A percentile compares a stretch with the other conserved stretches of the same genome.
phyloP scores from a whole-genome alignment of 2,113 vertebrate genomes.

The Paracyprichromis sp. region DNA sequence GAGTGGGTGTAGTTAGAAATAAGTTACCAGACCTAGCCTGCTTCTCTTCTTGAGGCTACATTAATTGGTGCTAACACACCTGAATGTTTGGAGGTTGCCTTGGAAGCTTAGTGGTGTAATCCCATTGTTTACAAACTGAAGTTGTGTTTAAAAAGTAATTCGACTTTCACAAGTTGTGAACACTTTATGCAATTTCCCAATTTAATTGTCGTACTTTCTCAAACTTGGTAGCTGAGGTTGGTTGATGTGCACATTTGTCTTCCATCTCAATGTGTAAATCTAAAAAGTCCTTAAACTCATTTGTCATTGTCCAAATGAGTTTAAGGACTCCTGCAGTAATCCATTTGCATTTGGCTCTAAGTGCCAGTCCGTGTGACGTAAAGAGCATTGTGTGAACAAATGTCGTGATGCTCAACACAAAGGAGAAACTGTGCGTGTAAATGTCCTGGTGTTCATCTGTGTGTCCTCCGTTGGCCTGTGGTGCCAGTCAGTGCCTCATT shows the following conservation, averaged over 20 bases:
- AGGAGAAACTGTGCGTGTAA: neutral
- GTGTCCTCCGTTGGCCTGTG: neutral
- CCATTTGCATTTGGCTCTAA: neutral
- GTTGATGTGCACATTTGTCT: neutral
- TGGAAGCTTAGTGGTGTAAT: neutral
- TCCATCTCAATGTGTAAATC: neutral
- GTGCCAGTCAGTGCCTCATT: slow-evolving; percentile 12
- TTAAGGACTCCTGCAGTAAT: neutral
- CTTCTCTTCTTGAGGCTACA: neutral
- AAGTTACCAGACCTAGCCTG: neutral
- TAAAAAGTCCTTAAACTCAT: neutral
- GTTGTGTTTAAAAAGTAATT: neutral
- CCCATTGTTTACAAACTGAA: neutral
- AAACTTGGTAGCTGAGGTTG: neutral
- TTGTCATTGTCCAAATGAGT: neutral
- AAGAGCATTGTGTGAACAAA: neutral
- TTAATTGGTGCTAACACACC: neutral
- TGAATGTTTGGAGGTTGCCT: neutral
- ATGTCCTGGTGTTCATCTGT: neutral
- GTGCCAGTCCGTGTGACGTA: neutral
- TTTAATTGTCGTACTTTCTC: neutral
- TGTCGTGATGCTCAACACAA: neutral
- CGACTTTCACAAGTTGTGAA: neutral
- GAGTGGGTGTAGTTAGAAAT: neutral
- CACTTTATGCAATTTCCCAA: neutral